Percentiles rank a stretch among this genome's conserved stretches.
These are phyloP conservation scores for Philonicus albiceps DNA, from an alignment of 2,888 invertebrate genomes.

Conservation along the genomic window DNA sequence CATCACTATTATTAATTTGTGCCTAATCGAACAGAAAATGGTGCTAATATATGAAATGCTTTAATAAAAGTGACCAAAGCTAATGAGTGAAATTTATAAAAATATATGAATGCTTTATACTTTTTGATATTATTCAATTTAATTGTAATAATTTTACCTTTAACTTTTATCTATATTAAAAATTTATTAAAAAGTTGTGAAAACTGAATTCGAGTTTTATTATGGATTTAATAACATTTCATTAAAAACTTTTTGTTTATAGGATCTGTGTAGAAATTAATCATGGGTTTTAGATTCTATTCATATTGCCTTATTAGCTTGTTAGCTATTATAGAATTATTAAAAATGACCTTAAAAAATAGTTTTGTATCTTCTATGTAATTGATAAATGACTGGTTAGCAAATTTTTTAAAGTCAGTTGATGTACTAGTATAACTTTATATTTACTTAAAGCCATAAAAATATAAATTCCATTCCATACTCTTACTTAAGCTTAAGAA, in stretches of 20 bases:
- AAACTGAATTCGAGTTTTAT: neutral
- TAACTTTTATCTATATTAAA: neutral
- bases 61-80: neutral
- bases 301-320: no score
- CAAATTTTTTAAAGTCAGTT: no score
- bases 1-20: neutral
- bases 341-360: no score
- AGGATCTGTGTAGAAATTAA: no score
- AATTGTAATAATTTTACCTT: neutral
- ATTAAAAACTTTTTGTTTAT: neutral
- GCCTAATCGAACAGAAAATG: neutral
- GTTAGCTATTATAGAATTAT: no score
- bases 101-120: neutral
- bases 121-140: neutral
- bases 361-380: no score
- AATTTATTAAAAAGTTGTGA: neutral
- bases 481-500: no score
- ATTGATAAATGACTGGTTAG: no score
- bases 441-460: no score
- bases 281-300: no score
- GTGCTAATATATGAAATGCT: neutral
- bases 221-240: neutral
- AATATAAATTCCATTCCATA: no score
- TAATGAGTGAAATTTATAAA: neutral
- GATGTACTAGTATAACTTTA: no score